A percentile compares a stretch with the other conserved stretches of the same genome.
These are phyloP conservation scores for Cydia fagiglandana DNA, from an alignment of 1,140 invertebrate genomes.

Conservation along the genomic window DNA sequence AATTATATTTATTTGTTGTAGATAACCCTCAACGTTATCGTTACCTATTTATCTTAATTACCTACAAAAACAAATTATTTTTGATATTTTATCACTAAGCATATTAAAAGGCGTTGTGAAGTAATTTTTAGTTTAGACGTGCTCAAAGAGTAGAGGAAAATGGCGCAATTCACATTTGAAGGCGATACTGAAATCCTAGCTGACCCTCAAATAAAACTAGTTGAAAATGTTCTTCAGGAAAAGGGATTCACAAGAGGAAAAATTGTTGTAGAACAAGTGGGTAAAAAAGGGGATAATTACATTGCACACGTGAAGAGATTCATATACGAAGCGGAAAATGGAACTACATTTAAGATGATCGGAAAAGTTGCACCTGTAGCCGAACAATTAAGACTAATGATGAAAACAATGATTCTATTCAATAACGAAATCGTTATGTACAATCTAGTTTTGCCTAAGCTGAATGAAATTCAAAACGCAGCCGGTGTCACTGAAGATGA, in stretches of 20 bases:
- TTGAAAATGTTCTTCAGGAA: slow-evolving; percentile 43
- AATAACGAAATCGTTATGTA: slow-evolving; percentile 27
- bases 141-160: neutral
- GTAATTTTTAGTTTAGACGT: neutral
- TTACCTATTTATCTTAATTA: neutral
- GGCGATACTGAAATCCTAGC: slow-evolving; percentile 39
- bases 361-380: slow-evolving; percentile 35
- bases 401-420: slow-evolving; percentile 30
- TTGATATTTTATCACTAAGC: neutral
- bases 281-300: slow-evolving; percentile 51
- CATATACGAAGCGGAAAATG: slow-evolving; percentile 34
- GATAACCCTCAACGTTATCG: neutral
- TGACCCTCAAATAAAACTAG: slow-evolving; percentile 42
- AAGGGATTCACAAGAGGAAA: slow-evolving; percentile 40
- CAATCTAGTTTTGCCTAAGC: slow-evolving; percentile 6
- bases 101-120: neutral
- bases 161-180: slow-evolving; percentile 40
- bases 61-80: neutral
- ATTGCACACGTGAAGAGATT: slow-evolving; percentile 41
- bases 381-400: slow-evolving; percentile 8
- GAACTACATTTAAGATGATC: slow-evolving; percentile 37
- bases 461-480: neutral
- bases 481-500: neutral
- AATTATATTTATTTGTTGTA: neutral
- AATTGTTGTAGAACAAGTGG: slow-evolving; percentile 42